Base-by-base conservation (phyloP, 2,797 vertebrate genomes). In the Phrynocephalus guinanensis region DNA sequence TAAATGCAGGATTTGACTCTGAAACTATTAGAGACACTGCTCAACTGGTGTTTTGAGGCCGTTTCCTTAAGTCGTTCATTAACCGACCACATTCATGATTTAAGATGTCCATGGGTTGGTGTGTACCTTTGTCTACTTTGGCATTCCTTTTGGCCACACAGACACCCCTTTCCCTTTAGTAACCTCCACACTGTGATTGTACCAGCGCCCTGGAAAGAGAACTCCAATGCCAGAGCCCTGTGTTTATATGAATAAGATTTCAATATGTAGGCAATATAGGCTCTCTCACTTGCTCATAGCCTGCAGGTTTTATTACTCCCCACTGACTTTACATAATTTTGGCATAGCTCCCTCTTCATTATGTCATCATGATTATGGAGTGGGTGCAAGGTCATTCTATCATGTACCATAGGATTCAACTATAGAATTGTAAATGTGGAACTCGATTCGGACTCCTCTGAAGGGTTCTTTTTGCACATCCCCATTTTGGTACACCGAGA, bases 251-350 rank as follows among this genome's bases (percentile, higher is more conserved):
- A 89, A 86, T 44, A 84, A n/a, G 86, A 79, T 84, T 60, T n/a
- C 78, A 79, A 48, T 87, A 87, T 89, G 84, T 83, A 87, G 28
- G 20, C 70, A 68, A 86, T 86, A 72, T 85, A 3, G 82, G 82
- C 87, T 91, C 86, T 82, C 68, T 91, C 76, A 38, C 50, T 91
- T 76, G 15, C 75, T 91, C 85, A 15, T 87, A 93, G 94, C 88
- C 91, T 87, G 52, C 13, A 38, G 91, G 87, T 87, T 92, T 91
- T 92, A 95, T 95, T 91, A 92, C 83, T 91, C 90, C 90, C 93
- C 89, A 84, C 88, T 94, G 95, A 94, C 93, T 96, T 96, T 89
- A 95, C 92, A 92, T 96, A 95, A 96, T 96, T 95, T 93, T 96
- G 96, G 92, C 92, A 0, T 82, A 20, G 60, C 89, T 96, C 92